Base-by-base conservation (phyloP, 2,888 invertebrate genomes). In the Nemotelus nigrinus region DNA sequence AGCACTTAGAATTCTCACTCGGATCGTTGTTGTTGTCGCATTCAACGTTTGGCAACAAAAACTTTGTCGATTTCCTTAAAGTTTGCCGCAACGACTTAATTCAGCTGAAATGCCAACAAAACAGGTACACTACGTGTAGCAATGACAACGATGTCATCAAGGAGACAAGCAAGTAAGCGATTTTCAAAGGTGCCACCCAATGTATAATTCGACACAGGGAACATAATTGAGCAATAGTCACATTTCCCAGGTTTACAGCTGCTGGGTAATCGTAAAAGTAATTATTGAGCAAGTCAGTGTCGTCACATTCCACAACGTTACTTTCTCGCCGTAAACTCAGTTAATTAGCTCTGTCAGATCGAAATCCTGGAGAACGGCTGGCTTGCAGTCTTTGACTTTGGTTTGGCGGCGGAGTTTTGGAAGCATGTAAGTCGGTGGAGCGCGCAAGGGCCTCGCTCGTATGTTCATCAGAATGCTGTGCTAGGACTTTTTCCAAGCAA, bases 151-250 rank as follows among this genome's bases (percentile, higher is more conserved):
- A 67, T 4, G n/a, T 57, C 41, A 63, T 39, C 44, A 70, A 55
- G 50, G 53, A 53, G 44, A 50, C 68, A 68, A 3, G 63, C 10
- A 53, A 53, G 53, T 1, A 63, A 41, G 63, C 39, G 4, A 60
- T 60, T 43, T n/a, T 55, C 55, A 43, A 70, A 55, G 70, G 70
- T 70, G 70, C 43, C 39, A 53, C 39, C 7, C 50, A 44, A 45
- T 43, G 10, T 57, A 74, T 65, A 65, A 25, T 25, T 25, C 25
- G 25, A 25, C 43, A 63, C 43, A 25, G 25, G 39, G 48, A 60
- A 74, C 60, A 60, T 74, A 74, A 74, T 74, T 74, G 74, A 74
- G 74, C 74, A 74, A 74, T 74, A 47, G 74, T 74, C 60, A 74
- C 74, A 74, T 63, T 63, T 60, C 60, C 55, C n/a, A 60, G 74